Evolutionary conservation across 2,888 invertebrate genomes (phyloP), one percentile per base, ranked within the genome.

Genomic region (Ochlodes sylvanus): DNA sequence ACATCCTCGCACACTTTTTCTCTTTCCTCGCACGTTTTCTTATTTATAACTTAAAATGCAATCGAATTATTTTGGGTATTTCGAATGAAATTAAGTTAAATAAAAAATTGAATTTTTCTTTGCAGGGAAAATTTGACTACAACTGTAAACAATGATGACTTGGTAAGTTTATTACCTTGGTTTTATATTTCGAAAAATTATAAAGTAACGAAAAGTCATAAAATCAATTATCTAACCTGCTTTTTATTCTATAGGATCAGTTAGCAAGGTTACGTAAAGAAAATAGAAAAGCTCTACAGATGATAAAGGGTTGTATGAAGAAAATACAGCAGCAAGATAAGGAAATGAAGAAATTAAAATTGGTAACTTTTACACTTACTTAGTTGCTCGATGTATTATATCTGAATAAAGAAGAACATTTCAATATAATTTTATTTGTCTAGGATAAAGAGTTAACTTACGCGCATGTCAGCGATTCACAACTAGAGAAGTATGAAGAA

Each of bases 231-330:
- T 27, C 5, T 27, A 4, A 10, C 2, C 10, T 38, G 1, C 52
- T n/a, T 63, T 21, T 19, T 41, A 67, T 70, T 71, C 80, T 80
- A n/a, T 72, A 93, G 93, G 89, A 89, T 76, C 90, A 93, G 76
- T 77, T 94, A 60, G 84, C 89, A 19, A 92, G 89, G 71, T 77
- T 95, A n/a, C 92, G 94, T 54, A 81, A 81, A 14, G 94, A 95
- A 72, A 90, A 94, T 73, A 86, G 89, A 54, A 95, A 94, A 76
- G 94, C 94, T 3, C 80, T 94, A 56, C 93, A 93, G 76, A 93
- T 94, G 89, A 94, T 95, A 62, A 94, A 95, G 83, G 93, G 91
- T 38, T 94, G 94, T 72, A 90, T 94, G 89, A 91, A 93, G 70
- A 93, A 93, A 74, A 94, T 94, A 74, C 90, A 94, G 71, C 92